A percentile compares a stretch with the other conserved stretches of the same genome.
phyloP scores from a whole-genome alignment of 2,888 invertebrate genomes.

The Tenthredo amoena region DNA sequence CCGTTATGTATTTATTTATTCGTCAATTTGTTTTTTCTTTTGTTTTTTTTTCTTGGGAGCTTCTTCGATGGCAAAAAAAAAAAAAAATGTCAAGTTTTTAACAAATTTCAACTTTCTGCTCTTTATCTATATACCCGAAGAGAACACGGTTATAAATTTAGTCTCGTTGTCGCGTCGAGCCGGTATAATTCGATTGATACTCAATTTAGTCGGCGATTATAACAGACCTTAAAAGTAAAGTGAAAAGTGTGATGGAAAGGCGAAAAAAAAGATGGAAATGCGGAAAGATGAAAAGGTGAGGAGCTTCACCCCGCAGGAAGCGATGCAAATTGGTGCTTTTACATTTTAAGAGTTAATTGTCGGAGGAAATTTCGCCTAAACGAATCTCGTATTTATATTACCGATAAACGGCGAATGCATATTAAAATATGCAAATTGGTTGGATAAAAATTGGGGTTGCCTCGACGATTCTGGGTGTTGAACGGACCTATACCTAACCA shows the following conservation, averaged over 20 bases:
- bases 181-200: conserved; percentile 59
- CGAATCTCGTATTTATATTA: conserved; percentile 68
- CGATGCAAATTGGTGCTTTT: conserved; percentile 65
- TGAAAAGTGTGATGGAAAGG: conserved; percentile 16
- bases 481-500: background rate
- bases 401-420: conserved; percentile 67
- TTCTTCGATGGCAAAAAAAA: background rate
- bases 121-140: conserved; percentile 22
- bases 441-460: conserved; percentile 62
- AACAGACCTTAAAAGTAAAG: background rate
- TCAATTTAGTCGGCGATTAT: conserved; percentile 57
- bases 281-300: conserved; percentile 11
- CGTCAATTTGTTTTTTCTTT: conserved; percentile 19
- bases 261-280: background rate
- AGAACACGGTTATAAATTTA: background rate
- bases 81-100: background rate
- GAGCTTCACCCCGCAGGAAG: conserved; percentile 18
- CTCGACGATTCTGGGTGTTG: conserved; percentile 29
- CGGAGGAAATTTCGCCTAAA: conserved; percentile 62
- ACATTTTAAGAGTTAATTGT: conserved; percentile 65
- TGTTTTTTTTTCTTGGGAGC: conserved; percentile 50
- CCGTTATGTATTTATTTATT: conserved; percentile 14
- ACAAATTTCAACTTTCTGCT: background rate
- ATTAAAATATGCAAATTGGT: conserved; percentile 67
- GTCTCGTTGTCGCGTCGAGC: background rate